Evolutionary conservation across 2,888 invertebrate genomes (phyloP), one percentile per base, ranked within the genome.

Genomic region (Cantharis rustica): DNA sequence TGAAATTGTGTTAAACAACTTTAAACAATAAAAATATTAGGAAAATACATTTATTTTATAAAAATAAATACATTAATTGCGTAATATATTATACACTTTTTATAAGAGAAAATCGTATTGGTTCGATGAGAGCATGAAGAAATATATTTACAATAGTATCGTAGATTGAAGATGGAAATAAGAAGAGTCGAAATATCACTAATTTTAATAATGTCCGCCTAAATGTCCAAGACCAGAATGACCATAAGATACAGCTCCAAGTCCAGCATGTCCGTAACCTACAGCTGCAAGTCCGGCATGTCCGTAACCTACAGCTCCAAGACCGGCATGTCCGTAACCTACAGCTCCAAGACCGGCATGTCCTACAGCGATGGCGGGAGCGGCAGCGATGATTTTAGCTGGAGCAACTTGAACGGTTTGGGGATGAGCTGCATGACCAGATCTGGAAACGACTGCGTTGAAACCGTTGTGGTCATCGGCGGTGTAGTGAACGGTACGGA

Each of bases 381-480:
- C 78, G 62, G 76, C 75, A 23, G 64, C 76, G 47, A 78, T 71
- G n/a, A 47, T 9, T 47, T 47, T 47, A 31, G 31, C 31, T n/a
- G 47, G 47, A n/a, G 47, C 47, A n/a, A 47, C 47, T n/a, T n/a
- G n/a, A 47, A 47, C n/a, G n/a, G 78, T 78, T 71, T 20, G 90
- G 63, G 77, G 90, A 83, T 90, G 90, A 1, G 88, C 89, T 16
- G 90, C 89, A 82, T 93, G 92, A 71, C 92, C 93, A 64, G 83
- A 81, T 75, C 83, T 83, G 76, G 85, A 83, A 1, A 86, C 86
- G 11, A 77, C 77, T 10, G 86, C 87, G 76, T 86, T 86, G 83
- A 86, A 91, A 88, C 91, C 91, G 78, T 88, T 89, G 79, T 89
- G 89, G 77, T 90, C 90, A 85, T 91, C 91, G 78, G 91, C 91